A percentile compares a stretch with the other conserved stretches of the same genome.
These are phyloP conservation scores for Listronotus bonariensis DNA, from an alignment of 1,140 invertebrate species.

Conservation along the genomic window DNA sequence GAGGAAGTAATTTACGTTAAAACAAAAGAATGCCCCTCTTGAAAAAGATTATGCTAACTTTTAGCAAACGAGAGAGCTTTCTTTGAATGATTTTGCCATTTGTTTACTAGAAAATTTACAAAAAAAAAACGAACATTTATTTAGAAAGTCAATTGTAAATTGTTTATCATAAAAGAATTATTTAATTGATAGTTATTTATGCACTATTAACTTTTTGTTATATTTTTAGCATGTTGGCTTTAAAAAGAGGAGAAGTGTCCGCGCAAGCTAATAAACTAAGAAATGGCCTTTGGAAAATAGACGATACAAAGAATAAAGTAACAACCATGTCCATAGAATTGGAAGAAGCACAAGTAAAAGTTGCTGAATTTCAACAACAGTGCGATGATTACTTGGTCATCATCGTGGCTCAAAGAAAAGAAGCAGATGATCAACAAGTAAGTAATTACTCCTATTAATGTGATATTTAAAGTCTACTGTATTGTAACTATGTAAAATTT, in stretches of 20 bases:
- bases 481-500: too few relatives aligned
- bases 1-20: too few relatives aligned
- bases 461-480: too few relatives aligned
- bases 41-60: too few relatives aligned
- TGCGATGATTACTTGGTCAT: conserved; percentile 77
- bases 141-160: too few relatives aligned
- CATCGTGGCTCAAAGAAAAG: conserved; percentile 75
- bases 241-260: conserved; percentile 72
- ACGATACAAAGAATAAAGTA: conserved; percentile 75
- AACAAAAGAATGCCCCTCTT: too few relatives aligned
- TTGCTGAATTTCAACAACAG: conserved; percentile 70
- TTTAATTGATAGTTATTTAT: neutral
- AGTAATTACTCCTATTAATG: too few relatives aligned
- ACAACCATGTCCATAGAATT: conserved; percentile 79
- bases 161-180: too few relatives aligned
- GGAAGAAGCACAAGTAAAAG: conserved; percentile 75
- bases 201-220: neutral
- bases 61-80: too few relatives aligned
- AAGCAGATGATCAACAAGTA: conserved; percentile 75
- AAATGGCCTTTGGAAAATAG: conserved; percentile 78
- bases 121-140: too few relatives aligned
- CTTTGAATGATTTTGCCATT: too few relatives aligned
- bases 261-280: conserved; percentile 72
- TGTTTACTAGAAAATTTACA: too few relatives aligned
- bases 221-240: conserved; percentile 67